Percentiles rank a stretch among this genome's conserved stretches.
phyloP scores from a whole-genome alignment of 2,888 invertebrate genomes.

The Nebria brevicollis region DNA sequence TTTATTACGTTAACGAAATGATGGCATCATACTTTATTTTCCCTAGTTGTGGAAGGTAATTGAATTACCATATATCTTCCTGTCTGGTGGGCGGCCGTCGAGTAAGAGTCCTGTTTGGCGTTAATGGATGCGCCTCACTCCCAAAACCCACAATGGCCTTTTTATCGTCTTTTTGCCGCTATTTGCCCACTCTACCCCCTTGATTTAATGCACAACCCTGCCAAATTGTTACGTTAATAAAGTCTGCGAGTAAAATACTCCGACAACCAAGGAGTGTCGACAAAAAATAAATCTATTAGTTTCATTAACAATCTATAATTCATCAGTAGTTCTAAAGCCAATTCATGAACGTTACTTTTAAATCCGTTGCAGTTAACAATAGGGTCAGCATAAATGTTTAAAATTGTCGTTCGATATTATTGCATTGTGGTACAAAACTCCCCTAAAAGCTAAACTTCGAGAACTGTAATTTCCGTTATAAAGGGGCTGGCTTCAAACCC shows the following conservation, averaged over 20 bases:
- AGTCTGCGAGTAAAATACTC: not conserved
- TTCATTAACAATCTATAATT: not conserved
- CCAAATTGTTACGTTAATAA: constrained; percentile 25
- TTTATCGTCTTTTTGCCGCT: constrained; percentile 18
- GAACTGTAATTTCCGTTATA: constrained; percentile 1
- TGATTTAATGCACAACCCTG: constrained; percentile 7
- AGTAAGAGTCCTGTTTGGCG: constrained; percentile 2
- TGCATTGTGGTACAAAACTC: not conserved
- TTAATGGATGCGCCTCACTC: constrained; percentile 21
- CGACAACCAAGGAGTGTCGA: too few species aligned
- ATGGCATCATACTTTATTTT: constrained; percentile 9
- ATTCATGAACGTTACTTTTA: not conserved
- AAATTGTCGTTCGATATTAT: not conserved
- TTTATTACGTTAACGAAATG: not conserved
- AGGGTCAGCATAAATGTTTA: not conserved
- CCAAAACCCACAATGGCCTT: not conserved
- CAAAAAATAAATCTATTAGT: too few species aligned
- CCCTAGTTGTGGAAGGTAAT: not conserved
- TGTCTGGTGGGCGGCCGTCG: constrained; percentile 9
- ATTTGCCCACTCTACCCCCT: not conserved
- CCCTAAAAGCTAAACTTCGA: not conserved
- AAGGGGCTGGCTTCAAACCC: not conserved
- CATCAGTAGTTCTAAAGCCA: not conserved
- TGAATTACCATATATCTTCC: constrained; percentile 26
- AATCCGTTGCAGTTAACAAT: not conserved